phyloP scores from a whole-genome alignment of 2,888 invertebrate genomes.

The Ceramica pisi region DNA sequence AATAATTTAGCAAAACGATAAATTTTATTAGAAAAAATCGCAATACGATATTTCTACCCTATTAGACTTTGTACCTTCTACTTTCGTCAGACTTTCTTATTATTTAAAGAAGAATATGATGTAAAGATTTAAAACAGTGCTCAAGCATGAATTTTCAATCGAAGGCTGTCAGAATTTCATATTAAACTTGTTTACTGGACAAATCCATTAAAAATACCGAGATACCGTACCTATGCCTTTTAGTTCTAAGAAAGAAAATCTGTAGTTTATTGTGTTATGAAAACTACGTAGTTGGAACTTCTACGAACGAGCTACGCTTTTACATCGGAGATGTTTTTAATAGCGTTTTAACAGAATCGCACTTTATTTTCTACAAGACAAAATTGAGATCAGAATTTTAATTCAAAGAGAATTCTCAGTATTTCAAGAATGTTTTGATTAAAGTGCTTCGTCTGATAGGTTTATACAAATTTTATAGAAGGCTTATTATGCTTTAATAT shows the following conservation, averaged over 20 bases:
- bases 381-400: background rate
- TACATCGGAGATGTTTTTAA: background rate
- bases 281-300: background rate
- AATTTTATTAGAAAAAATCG: background rate
- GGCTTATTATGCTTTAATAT: background rate
- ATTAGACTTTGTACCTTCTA: background rate
- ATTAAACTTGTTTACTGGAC: no score
- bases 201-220: no score
- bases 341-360: background rate
- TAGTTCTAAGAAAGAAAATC: background rate
- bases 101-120: background rate
- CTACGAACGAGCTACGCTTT: background rate
- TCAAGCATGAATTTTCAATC: background rate
- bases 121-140: no score
- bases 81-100: background rate
- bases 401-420: conserved; percentile 3
- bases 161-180: no score
- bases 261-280: background rate
- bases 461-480: background rate
- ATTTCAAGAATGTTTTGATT: background rate
- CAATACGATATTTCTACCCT: background rate
- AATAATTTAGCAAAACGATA: background rate
- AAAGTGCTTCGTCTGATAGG: background rate
- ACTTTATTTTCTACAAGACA: conserved; percentile 8
- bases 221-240: background rate